Percentiles rank a stretch among this genome's conserved stretches.
phyloP scores from a whole-genome alignment of 2,888 invertebrate genomes.

The Hedya salicella region DNA sequence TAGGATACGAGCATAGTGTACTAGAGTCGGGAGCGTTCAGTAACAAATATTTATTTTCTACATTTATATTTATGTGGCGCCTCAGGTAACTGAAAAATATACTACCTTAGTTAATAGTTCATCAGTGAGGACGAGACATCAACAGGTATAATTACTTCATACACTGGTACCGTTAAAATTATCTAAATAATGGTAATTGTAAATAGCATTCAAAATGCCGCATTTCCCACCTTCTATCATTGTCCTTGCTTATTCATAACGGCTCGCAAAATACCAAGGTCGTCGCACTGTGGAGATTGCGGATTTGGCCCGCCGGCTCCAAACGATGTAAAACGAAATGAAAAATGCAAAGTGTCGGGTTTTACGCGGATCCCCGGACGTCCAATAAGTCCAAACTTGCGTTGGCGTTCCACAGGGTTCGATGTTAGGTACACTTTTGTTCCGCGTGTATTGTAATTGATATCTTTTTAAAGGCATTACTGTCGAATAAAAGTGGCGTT shows the following conservation, averaged over 20 bases:
- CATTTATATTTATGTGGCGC: too few species aligned
- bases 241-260: slow-evolving; percentile 74
- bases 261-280: slow-evolving; percentile 74
- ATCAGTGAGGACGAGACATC: too few species aligned
- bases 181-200: neutral
- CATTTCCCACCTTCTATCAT: slow-evolving; percentile 38
- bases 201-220: slow-evolving; percentile 7
- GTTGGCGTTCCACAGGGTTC: slow-evolving; percentile 6
- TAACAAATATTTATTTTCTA: too few species aligned
- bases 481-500: neutral
- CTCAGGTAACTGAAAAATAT: too few species aligned
- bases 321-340: slow-evolving; percentile 52
- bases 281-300: slow-evolving; percentile 78
- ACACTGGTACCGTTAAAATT: neutral
- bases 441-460: neutral
- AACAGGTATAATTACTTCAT: too few species aligned
- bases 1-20: too few species aligned
- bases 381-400: slow-evolving; percentile 1
- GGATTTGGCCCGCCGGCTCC: slow-evolving; percentile 62
- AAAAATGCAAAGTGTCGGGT: slow-evolving; percentile 67
- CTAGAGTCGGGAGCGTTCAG: too few species aligned
- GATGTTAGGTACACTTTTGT: neutral
- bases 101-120: too few species aligned
- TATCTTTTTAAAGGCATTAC: neutral
- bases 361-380: slow-evolving; percentile 68